Base-by-base conservation (phyloP, 92 coral and sea anemone species). In the Plumapathes pennacea region DNA sequence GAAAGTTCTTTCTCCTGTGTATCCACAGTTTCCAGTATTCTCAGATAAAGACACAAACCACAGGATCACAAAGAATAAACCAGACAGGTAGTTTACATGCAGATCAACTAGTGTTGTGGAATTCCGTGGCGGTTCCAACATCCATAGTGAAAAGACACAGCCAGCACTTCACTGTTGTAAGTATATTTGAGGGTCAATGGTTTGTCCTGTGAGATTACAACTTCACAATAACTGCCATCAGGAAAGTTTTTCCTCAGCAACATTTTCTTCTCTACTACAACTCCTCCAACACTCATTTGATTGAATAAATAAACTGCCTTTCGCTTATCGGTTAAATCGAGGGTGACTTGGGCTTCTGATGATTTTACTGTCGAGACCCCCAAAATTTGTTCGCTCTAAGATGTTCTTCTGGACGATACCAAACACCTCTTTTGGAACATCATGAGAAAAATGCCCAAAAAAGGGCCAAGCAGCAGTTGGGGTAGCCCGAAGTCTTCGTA, bases 71-170 rank as follows among this genome's bases (percentile, higher is more conserved):
- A n/a, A n/a, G n/a, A n/a, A n/a, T n/a, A n/a, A n/a, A n/a, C n/a
- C n/a, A n/a, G n/a, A n/a, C n/a, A n/a, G n/a, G n/a, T n/a, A n/a
- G n/a, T n/a, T n/a, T n/a, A n/a, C n/a, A n/a, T n/a, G n/a, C n/a
- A n/a, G n/a, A n/a, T n/a, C n/a, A n/a, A n/a, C n/a, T 26, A 51
- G 58, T 51, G 58, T 26, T 51, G 58, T 21, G 58, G 58, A 51
- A 51, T 51, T 37, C 58, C 58, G 32, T 51, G 29, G 58, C 3
- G 37, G 32, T 51, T 51, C 58, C 58, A 51, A 14, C 29, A 9
- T 12, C 39, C 58, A 51, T 51, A 51, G 14, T 18, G 32, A 11
- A 51, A 51, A 14, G 57, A 51, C 32, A 51, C 14, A 12, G 57
- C 29, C 57, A 51, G 19, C 4, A 51, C 57, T 51, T 51, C 57